A percentile compares a stretch with the other conserved stretches of the same genome.
Conservation (phyloP, 2,113 vertebrate genomes). For the Colossoma macropomum region DNA sequence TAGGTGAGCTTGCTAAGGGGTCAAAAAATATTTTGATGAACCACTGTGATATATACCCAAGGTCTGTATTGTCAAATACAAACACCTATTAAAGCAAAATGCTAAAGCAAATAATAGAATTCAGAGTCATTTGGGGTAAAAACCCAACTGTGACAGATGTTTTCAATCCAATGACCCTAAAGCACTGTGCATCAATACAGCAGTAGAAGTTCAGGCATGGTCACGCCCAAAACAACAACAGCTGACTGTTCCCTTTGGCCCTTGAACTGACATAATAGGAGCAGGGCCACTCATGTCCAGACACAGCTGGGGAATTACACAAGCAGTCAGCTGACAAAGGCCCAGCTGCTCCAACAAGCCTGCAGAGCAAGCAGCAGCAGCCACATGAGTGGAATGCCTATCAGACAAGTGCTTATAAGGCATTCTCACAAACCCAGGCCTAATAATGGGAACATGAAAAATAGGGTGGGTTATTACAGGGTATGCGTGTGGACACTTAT, state of each 20-base stretch:
- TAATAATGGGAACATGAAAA: slow-evolving; percentile 27
- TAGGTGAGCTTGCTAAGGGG: too few species aligned
- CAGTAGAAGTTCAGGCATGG: background rate
- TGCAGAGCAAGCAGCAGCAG: slow-evolving; percentile 20
- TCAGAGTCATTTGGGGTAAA: too few species aligned
- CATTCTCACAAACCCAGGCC: slow-evolving; percentile 40
- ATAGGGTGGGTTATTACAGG: slow-evolving; percentile 52
- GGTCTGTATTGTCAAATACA: too few species aligned
- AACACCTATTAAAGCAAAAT: too few species aligned
- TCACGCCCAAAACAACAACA: slow-evolving; percentile 33
- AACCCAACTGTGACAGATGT: background rate
- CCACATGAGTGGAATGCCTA: slow-evolving; percentile 32
- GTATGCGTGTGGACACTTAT: slow-evolving; percentile 28
- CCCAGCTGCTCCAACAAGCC: slow-evolving; percentile 40
- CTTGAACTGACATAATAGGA: slow-evolving; percentile 47
- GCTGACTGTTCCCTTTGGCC: slow-evolving; percentile 31
- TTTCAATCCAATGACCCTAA: background rate
- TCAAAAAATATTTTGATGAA: too few species aligned
- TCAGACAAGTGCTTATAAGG: slow-evolving; percentile 63
- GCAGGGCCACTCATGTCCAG: slow-evolving; percentile 37
- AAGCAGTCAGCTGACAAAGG: slow-evolving; percentile 43
- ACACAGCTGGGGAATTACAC: slow-evolving; percentile 51
- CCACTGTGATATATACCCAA: too few species aligned
- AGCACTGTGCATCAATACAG: background rate
- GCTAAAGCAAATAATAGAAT: too few species aligned